These are phyloP conservation scores for Sylvicola fuscatus DNA, from an alignment of 2,888 invertebrate species.

Conservation along the genomic window DNA sequence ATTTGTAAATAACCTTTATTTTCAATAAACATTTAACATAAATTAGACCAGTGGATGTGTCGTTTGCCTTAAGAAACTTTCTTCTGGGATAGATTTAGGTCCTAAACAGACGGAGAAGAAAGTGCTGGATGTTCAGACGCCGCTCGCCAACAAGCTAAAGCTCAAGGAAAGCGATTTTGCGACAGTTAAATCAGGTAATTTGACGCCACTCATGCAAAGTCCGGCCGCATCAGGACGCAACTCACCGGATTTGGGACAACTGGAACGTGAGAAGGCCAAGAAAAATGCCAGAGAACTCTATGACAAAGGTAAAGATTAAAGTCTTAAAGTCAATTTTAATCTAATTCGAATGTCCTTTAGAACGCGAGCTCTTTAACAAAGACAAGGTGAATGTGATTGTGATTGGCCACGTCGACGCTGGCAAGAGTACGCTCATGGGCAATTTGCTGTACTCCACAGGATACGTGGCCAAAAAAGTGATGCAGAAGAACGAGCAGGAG, in stretches of 20 bases:
- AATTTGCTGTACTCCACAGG: conserved; percentile 52
- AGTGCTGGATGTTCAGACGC: too few relatives aligned
- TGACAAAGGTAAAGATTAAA: too few relatives aligned
- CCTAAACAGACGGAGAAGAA: conserved; percentile 5
- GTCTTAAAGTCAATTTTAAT: too few relatives aligned
- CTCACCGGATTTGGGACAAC: conserved; percentile 21
- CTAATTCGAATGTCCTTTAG: conserved; percentile 20
- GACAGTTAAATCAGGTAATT: background rate
- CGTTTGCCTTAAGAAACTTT: too few relatives aligned
- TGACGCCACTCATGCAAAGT: conserved; percentile 43
- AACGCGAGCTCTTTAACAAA: conserved; percentile 36
- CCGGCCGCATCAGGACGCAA: conserved; percentile 38
- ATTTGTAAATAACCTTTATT: too few relatives aligned
- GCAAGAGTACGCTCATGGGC: conserved; percentile 55
- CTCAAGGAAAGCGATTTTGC: background rate
- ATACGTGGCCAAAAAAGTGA: conserved; percentile 64
- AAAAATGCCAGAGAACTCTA: too few relatives aligned
- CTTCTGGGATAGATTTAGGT: conserved; percentile 6
- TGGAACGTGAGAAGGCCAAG: conserved; percentile 8
- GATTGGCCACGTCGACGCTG: conserved; percentile 94
- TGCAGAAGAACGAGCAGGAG: conserved; percentile 96
- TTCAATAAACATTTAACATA: too few relatives aligned
- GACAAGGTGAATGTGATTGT: conserved; percentile 73
- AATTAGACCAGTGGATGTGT: too few relatives aligned
- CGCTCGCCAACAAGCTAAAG: too few relatives aligned